Base-by-base conservation (phyloP, 2,888 invertebrate genomes). In the Corythucha ciliata region DNA sequence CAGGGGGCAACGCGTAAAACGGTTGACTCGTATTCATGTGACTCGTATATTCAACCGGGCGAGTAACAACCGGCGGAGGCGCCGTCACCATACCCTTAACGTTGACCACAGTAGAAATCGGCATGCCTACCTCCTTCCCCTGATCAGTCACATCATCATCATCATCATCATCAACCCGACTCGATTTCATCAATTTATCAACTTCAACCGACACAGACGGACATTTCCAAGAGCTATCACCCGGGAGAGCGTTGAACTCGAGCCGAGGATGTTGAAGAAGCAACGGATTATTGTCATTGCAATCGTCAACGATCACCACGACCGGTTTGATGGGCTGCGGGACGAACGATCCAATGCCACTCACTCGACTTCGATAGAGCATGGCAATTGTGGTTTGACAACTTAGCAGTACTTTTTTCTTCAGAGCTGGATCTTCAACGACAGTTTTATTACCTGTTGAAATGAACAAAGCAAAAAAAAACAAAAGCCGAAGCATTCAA, bases 341-440 rank as follows among this genome's bases (percentile, higher is more conserved):
- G 6, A 56, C 41, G 39, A 56, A 56, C 12, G 47, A 40, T 21
- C 56, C 56, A 29, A 45, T 22, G 10, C 53, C 56, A 25, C 25
- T 40, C 18, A 53, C 51, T 33, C 53, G 39, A 22, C 26, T 39
- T 53, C 49, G 45, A 36, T 56, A 56, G 16, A 56, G 52, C 29
- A 51, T 53, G 14, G 46, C 42, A 21, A 56, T 53, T 53, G 50
- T 53, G 14, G 49, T 33, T 50, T 56, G 53, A 42, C 56, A 56
- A 20, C 53, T 46, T 25, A 29, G 37, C 22, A 53, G 39, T 44
- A 56, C 48, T 8, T 49, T 27, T 41, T 49, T 53, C 53, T 56
- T 56, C 56, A 56, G 39, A 34, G 49, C 45, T n/a, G 55, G 55
- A 55, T 55, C 55, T 39, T 48, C 52, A 24, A 42, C 40, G 40